Evolutionary conservation across 2,888 invertebrate species (phyloP).

Genomic region (Campaea margaritaria): DNA sequence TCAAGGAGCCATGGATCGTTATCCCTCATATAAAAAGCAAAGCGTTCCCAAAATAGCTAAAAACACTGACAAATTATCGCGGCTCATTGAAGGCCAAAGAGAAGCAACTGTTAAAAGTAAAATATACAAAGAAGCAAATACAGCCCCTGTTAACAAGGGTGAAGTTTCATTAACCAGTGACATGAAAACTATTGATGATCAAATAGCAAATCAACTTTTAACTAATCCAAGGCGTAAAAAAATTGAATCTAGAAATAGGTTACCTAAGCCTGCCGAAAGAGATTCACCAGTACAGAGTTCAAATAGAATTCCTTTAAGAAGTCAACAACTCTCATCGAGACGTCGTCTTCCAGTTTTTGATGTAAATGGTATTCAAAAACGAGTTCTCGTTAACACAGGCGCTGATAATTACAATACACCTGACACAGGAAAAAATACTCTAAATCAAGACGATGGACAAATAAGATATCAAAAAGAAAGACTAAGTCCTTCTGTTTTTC

Average conservation of each 20-base stretch:
- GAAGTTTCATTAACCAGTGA: background rate
- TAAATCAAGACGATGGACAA: background rate
- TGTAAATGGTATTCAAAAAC: background rate
- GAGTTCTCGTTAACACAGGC: background rate
- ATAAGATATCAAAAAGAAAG: background rate
- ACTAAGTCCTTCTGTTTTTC: background rate
- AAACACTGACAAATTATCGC: background rate
- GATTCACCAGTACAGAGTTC: background rate
- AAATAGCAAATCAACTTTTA: too few species aligned
- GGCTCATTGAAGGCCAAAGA: background rate
- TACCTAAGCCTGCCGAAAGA: background rate
- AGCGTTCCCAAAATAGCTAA: background rate
- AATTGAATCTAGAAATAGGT: background rate
- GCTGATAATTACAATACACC: background rate
- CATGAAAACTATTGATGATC: background rate
- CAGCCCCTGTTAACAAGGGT: background rate
- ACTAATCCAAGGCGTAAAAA: background rate
- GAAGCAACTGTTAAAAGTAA: background rate
- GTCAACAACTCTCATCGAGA: background rate
- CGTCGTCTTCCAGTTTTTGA: background rate
- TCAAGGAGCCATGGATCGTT: conserved; percentile 40
- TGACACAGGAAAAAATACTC: background rate
- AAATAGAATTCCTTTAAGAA: background rate
- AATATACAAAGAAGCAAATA: background rate
- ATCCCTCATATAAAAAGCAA: conserved; percentile 12